A percentile compares a stretch with the other conserved stretches of the same genome.
phyloP scores from a whole-genome alignment of 2,888 invertebrate species.

The Drosophila hamatofila region DNA sequence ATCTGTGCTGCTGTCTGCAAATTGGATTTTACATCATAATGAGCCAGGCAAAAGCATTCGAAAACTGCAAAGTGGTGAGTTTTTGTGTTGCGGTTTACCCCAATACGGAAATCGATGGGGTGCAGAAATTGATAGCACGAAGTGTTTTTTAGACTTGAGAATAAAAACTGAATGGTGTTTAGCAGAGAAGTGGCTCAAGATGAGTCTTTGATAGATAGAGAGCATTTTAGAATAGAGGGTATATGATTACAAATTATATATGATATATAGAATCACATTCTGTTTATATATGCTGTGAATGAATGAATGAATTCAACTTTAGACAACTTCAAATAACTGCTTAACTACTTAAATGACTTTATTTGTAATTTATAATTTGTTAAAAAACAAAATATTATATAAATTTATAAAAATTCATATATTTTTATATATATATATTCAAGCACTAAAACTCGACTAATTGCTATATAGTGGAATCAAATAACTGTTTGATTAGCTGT shows the following conservation, averaged over 20 bases:
- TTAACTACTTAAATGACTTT: too few relatives aligned
- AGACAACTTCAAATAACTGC: too few relatives aligned
- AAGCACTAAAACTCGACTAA: not conserved
- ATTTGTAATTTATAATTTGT: too few relatives aligned
- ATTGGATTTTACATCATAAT: constrained; percentile 45
- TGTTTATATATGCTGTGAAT: too few relatives aligned
- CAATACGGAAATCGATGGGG: not conserved
- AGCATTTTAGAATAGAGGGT: not conserved
- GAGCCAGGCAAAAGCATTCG: constrained; percentile 31
- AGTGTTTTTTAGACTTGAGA: not conserved
- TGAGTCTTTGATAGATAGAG: not conserved
- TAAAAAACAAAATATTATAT: too few relatives aligned
- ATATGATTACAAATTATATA: not conserved
- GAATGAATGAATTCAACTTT: too few relatives aligned
- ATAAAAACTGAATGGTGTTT: not conserved
- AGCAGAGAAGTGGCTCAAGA: not conserved
- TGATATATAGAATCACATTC: too few relatives aligned
- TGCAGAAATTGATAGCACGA: not conserved
- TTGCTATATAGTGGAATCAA: not conserved
- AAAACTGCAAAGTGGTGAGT: constrained; percentile 19
- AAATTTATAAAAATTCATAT: too few relatives aligned
- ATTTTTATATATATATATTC: not conserved
- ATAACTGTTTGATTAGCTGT: not conserved
- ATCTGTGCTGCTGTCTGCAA: constrained; percentile 25
- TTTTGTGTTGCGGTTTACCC: not conserved